phyloP scores from a whole-genome alignment of 37 sponge, comb jelly and placozoan genomes.

The Aplysina aerophoba region DNA sequence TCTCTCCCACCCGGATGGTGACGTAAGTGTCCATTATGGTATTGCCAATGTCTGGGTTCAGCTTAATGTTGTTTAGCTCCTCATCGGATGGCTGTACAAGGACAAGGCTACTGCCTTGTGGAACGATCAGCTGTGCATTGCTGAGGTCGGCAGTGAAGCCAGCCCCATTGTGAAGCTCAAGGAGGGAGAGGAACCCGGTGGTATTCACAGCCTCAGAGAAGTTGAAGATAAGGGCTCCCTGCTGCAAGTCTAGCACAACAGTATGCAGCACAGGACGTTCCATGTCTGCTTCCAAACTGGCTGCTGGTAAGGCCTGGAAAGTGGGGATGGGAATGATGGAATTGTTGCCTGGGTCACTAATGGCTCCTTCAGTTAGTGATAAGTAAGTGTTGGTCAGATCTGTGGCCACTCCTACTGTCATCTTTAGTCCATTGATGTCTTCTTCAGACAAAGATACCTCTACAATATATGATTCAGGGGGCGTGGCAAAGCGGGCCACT shows the following conservation, averaged over 20 bases:
- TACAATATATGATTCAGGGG: constrained; percentile 6
- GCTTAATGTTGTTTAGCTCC: constrained; percentile 57
- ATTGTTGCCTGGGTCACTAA: constrained; percentile 78
- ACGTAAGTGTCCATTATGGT: constrained; percentile 48
- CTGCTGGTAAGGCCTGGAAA: constrained; percentile 56
- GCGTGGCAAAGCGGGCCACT: not conserved
- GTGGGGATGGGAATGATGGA: constrained; percentile 69
- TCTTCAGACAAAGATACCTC: constrained; percentile 13
- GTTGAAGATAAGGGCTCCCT: constrained; percentile 66
- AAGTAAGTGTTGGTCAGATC: constrained; percentile 68
- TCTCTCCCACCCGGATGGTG: constrained; percentile 35
- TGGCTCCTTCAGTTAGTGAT: constrained; percentile 62
- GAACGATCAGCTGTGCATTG: constrained; percentile 38
- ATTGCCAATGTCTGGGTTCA: constrained; percentile 46
- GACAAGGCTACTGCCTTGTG: constrained; percentile 65
- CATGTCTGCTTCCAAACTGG: constrained; percentile 64
- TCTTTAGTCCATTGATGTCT: constrained; percentile 66
- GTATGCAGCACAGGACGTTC: constrained; percentile 57
- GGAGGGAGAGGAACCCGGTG: constrained; percentile 39
- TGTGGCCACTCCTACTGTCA: constrained; percentile 61
- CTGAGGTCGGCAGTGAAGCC: not conserved
- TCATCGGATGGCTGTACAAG: constrained; percentile 52
- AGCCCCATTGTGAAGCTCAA: constrained; percentile 45
- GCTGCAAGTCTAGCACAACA: constrained; percentile 67
- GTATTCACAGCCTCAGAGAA: constrained; percentile 82